These are phyloP conservation scores for Sebastes variabilis DNA, from an alignment of 2,797 vertebrate species.

Conservation along the genomic window DNA sequence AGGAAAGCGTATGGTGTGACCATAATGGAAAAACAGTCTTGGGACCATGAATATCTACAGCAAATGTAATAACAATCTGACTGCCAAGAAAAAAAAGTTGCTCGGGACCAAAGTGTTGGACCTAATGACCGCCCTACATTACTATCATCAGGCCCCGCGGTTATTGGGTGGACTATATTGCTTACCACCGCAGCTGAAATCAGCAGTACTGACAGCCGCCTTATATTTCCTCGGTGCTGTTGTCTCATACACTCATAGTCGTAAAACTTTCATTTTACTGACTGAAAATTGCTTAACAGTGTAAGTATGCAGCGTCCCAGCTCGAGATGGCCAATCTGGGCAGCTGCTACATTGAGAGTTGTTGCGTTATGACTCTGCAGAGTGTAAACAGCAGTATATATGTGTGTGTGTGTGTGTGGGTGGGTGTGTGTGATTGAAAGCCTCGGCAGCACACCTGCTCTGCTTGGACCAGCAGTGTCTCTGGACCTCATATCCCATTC, in stretches of 20 bases:
- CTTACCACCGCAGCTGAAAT: slow-evolving; percentile 22
- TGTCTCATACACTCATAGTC: slow-evolving; percentile 17
- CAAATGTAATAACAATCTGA: background rate
- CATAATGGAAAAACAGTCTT: background rate
- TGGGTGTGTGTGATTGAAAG: slow-evolving; percentile 56
- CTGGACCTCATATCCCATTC: slow-evolving; percentile 72
- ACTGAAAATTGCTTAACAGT: slow-evolving; percentile 69
- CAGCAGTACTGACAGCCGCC: slow-evolving; percentile 36
- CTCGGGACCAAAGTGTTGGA: background rate
- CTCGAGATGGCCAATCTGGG: slow-evolving; percentile 63
- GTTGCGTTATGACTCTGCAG: slow-evolving; percentile 56
- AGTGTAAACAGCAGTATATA: slow-evolving; percentile 57
- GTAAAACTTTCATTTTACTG: slow-evolving; percentile 69
- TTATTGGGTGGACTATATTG: background rate
- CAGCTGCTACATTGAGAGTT: slow-evolving; percentile 62
- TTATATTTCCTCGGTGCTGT: slow-evolving; percentile 30
- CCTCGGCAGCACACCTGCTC: slow-evolving; percentile 68
- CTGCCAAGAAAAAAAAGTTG: background rate
- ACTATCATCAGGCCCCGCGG: background rate
- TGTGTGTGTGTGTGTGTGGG: background rate
- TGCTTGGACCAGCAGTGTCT: slow-evolving; percentile 64
- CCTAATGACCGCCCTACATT: background rate
- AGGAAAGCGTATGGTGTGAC: background rate
- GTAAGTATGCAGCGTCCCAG: slow-evolving; percentile 47
- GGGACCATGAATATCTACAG: background rate